Evolutionary conservation across 2,113 vertebrate genomes (phyloP).

Genomic region (Notarius lentiginosus): DNA sequence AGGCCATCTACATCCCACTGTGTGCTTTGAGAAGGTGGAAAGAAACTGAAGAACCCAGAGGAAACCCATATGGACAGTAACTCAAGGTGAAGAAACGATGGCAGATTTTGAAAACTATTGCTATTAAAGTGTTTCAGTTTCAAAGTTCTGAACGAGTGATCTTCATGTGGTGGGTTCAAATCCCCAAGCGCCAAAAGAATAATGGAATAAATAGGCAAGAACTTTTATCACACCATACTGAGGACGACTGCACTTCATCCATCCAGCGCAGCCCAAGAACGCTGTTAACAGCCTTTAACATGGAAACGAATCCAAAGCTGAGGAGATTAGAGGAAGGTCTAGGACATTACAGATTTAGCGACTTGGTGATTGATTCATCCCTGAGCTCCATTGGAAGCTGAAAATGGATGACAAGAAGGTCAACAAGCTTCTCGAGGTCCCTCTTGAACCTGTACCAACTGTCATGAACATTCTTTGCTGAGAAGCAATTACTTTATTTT

Average conservation of each 20-base stretch:
- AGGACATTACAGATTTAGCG: slow-evolving; percentile 29
- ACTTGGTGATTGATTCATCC: slow-evolving; percentile 36
- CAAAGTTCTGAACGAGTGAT: background rate
- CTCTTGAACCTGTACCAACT: background rate
- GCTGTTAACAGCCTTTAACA: slow-evolving; percentile 31
- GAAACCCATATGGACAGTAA: background rate
- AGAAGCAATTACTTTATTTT: slow-evolving; percentile 17
- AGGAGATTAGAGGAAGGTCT: slow-evolving; percentile 10
- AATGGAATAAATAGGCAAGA: background rate
- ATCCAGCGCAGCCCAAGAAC: slow-evolving; percentile 9
- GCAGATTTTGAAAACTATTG: too few species aligned
- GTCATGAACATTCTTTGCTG: slow-evolving; percentile 29
- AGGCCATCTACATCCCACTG: background rate
- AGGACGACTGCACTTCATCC: background rate
- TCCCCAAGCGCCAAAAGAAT: background rate
- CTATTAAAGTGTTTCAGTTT: background rate
- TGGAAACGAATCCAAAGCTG: slow-evolving; percentile 1
- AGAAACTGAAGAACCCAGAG: background rate
- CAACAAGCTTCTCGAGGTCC: slow-evolving; percentile 22
- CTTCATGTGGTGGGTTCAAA: background rate
- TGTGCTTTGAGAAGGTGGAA: background rate
- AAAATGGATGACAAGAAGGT: slow-evolving; percentile 30
- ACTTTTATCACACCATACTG: background rate
- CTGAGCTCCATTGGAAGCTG: slow-evolving; percentile 10
- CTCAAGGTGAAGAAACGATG: background rate